Base-by-base conservation (phyloP, 2,888 invertebrate genomes). In the Pterostichus madidus region DNA sequence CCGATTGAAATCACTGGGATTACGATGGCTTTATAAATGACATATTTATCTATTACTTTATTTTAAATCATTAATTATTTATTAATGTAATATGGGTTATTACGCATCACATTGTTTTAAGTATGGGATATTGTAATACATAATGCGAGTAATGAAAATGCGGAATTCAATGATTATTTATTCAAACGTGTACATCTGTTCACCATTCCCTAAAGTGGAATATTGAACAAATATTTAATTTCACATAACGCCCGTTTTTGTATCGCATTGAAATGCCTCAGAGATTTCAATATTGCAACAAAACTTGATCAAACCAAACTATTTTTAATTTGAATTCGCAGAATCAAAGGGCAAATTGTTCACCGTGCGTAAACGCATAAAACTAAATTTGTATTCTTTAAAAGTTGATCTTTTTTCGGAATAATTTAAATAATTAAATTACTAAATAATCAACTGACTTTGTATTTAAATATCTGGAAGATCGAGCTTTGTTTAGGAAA, bases 131-230 rank as follows among this genome's bases (percentile, higher is more conserved):
- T 11, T 49, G 11, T 49, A 49, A n/a, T 8, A 49, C 49, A 49
- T 49, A 8, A 39, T 39, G 39, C 39, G 39, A 2, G 49, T n/a
- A n/a, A 49, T 49, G 0, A 49, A n/a, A 24, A 59, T 24, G 24
- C 59, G 31, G 59, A 59, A 59, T 24, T 59, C 59, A 59, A 31
- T 59, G 59, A 59, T 59, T 59, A 59, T 59, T 24, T 59, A 59
- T 24, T 24, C 10, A 59, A 59, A 59, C 59, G 11, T 24, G 24
- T 17, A 59, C 59, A 59, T 59, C 24, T 59, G 59, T 59, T 59
- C 24, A 24, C 59, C 11, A 31, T 59, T 24, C 59, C 24, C 59
- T 59, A 17, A 17, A 11, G 59, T 24, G 17, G 8, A 59, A 11
- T 3, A 24, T 11, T 59, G 24, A 59, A 59, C 59, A 59, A 59